Conservation (phyloP, 2,113 vertebrate genomes). For the Solea solea region DNA sequence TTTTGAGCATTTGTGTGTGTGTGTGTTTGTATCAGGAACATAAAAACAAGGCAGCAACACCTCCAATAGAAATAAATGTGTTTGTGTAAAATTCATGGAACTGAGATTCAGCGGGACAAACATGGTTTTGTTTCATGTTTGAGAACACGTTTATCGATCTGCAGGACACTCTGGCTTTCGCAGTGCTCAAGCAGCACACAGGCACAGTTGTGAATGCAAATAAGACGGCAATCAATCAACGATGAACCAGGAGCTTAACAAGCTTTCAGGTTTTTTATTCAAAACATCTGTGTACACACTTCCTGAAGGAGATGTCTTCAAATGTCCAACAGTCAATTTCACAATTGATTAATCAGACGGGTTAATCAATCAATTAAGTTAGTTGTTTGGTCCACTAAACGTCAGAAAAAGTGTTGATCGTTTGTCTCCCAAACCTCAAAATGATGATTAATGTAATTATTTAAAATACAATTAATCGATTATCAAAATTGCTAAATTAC, state of each 20-base stretch:
- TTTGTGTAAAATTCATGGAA: conserved; percentile 1
- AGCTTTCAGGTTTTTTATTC: no score
- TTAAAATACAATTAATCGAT: no score
- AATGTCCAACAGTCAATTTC: no score
- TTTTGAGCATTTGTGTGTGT: not conserved
- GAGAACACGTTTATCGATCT: not conserved
- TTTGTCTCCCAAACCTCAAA: no score
- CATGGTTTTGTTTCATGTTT: not conserved
- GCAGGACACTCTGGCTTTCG: not conserved
- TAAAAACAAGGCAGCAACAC: not conserved
- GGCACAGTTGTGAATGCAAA: not conserved
- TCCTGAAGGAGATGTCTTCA: no score
- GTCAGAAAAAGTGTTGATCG: no score
- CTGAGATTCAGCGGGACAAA: conserved; percentile 6
- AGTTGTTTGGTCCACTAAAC: no score
- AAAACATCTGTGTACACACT: no score
- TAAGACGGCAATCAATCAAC: not conserved
- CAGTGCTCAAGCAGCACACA: not conserved
- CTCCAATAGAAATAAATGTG: not conserved
- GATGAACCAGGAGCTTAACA: not conserved
- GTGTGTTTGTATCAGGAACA: not conserved
- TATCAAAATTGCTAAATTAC: no score
- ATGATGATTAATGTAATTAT: no score
- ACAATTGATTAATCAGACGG: no score
- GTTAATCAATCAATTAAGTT: no score